Evolutionary conservation across 2,797 vertebrate species (phyloP).

Genomic region (Mus caroli): DNA sequence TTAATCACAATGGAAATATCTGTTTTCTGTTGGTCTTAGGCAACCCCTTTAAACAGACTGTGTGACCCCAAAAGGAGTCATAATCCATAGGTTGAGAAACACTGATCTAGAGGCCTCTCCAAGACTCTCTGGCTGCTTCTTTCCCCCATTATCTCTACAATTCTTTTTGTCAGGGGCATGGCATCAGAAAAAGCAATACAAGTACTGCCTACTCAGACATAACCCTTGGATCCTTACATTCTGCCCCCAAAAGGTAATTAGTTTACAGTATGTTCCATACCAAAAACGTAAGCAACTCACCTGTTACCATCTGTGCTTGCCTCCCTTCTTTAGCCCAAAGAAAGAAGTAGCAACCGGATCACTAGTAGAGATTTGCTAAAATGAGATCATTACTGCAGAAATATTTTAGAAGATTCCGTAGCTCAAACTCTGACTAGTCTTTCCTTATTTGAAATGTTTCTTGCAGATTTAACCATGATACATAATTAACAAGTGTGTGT

Average conservation of each 20-base stretch:
- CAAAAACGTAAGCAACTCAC: neutral
- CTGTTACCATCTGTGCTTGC: neutral
- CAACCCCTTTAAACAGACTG: too few species aligned
- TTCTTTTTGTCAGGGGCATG: neutral
- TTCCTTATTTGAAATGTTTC: conserved; percentile 22
- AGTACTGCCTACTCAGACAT: neutral
- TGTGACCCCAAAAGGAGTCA: neutral
- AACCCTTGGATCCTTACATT: neutral
- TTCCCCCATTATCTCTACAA: neutral
- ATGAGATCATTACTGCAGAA: neutral
- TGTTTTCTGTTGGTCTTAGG: too few species aligned
- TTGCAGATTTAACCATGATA: neutral
- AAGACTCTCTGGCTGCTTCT: neutral
- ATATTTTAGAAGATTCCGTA: neutral
- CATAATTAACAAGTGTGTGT: neutral
- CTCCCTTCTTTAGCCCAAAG: neutral
- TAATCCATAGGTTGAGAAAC: neutral
- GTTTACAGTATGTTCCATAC: neutral
- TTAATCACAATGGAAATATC: too few species aligned
- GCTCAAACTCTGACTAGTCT: neutral
- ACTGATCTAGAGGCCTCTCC: neutral
- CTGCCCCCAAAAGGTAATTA: neutral
- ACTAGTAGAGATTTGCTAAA: conserved; percentile 27
- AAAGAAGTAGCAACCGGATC: neutral
- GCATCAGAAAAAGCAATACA: neutral